Base-by-base conservation (phyloP, 2,888 invertebrate genomes). In the Endotricha flammealis region DNA sequence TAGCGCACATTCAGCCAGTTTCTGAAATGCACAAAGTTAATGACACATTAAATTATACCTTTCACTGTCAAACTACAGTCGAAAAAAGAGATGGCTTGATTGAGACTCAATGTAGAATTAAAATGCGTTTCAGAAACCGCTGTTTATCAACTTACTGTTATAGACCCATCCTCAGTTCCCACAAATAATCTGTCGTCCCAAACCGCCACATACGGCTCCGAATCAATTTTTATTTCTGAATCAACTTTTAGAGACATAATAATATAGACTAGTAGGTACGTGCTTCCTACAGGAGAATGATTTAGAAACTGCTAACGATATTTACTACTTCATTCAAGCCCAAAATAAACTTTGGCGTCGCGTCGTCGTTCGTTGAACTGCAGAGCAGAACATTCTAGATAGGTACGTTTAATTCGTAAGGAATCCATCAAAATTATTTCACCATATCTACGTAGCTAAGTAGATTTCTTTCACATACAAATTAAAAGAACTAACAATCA, bases 191-290 rank as follows among this genome's bases (percentile, higher is more conserved):
- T 66, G 9, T 53, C 53, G 40, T 78, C 69, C 76, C 73, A 85
- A 30, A 72, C 66, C 16, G 75, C 47, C 10, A 83, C 74, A 57
- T 74, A 76, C 1, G 86, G 82, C 40, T 81, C 83, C 0, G 73
- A 68, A 13, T 72, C 75, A 11, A 82, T 38, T 58, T 72, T 76
- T 2, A 50, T 45, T 60, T 85, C 80, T 17, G 39, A 38, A 39
- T 66, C 71, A 41, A 81, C 51, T 52, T 65, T 67, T 23, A 86
- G 48, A 34, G 75, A 53, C 85, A 86, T 60, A 39, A 11, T 13
- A 12, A 32, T 12, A 11, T 7, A 20, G 6, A 13, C 12, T 7
- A n/a, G n/a, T n/a, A n/a, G 3, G 13, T 8, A 38, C 62, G 62
- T 57, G 41, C 42, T 38, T 38, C 33, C 32, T 45, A 38, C 40